These are phyloP conservation scores for Dipodomys spectabilis DNA, from an alignment of 2,113 vertebrate species.

Conservation along the genomic window DNA sequence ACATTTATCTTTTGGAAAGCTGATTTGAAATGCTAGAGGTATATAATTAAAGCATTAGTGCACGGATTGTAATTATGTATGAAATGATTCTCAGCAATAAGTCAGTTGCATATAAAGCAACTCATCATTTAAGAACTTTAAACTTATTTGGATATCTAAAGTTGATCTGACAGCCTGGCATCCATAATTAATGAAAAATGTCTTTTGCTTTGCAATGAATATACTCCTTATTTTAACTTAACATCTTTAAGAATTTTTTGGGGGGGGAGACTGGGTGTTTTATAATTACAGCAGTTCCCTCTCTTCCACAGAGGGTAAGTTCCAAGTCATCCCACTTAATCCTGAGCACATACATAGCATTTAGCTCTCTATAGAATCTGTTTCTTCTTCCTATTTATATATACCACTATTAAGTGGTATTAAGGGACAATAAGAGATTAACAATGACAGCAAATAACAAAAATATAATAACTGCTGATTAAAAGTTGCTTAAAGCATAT, in stretches of 20 bases:
- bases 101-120: background rate
- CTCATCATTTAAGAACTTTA: background rate
- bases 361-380: background rate
- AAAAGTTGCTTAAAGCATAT: background rate
- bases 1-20: background rate
- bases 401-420: background rate
- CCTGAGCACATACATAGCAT: background rate
- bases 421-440: background rate
- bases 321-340: background rate
- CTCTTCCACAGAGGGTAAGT: background rate
- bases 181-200: slow-evolving; percentile 4
- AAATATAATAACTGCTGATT: background rate
- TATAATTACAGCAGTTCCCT: background rate
- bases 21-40: background rate
- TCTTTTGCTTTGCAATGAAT: slow-evolving; percentile 18
- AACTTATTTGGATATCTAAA: slow-evolving; percentile 27
- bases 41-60: slow-evolving; percentile 2
- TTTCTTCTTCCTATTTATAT: background rate
- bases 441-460: background rate
- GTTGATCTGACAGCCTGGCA: background rate
- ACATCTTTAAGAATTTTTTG: background rate
- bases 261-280: background rate
- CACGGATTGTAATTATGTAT: background rate
- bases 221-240: background rate
- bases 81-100: slow-evolving; percentile 25